Evolutionary conservation across 2,113 vertebrate genomes (phyloP).

Genomic region (Urocolius indicus): DNA sequence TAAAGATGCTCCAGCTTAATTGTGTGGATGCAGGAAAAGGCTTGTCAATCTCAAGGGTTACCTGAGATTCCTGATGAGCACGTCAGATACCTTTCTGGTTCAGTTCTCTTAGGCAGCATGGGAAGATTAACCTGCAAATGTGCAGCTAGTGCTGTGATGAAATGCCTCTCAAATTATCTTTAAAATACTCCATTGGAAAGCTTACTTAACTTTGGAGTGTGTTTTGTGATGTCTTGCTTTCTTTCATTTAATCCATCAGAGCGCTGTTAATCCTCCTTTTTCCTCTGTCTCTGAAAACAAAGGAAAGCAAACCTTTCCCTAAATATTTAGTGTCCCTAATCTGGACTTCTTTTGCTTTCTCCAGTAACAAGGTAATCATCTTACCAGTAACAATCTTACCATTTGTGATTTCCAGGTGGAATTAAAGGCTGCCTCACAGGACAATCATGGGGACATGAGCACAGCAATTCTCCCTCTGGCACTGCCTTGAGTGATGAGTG

Average conservation of each 20-base stretch:
- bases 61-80: background rate
- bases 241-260: background rate
- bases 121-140: slow-evolving; percentile 2
- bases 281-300: background rate
- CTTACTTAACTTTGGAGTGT: background rate
- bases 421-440: background rate
- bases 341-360: background rate
- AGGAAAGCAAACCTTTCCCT: background rate
- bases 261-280: background rate
- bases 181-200: slow-evolving; percentile 10
- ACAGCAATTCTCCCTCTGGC: rapidly evolving
- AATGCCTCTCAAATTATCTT: slow-evolving; percentile 16
- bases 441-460: background rate
- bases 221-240: background rate
- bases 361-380: rapidly evolving
- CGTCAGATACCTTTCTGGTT: background rate
- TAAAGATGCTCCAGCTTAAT: background rate
- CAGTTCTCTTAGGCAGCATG: background rate
- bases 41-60: background rate
- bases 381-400: background rate
- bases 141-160: background rate
- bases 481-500: rapidly evolving
- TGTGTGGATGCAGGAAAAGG: background rate
- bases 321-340: background rate
- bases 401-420: background rate